These are phyloP conservation scores for Cavia porcellus DNA, from an alignment of 2,113 vertebrate genomes.

Conservation along the genomic window DNA sequence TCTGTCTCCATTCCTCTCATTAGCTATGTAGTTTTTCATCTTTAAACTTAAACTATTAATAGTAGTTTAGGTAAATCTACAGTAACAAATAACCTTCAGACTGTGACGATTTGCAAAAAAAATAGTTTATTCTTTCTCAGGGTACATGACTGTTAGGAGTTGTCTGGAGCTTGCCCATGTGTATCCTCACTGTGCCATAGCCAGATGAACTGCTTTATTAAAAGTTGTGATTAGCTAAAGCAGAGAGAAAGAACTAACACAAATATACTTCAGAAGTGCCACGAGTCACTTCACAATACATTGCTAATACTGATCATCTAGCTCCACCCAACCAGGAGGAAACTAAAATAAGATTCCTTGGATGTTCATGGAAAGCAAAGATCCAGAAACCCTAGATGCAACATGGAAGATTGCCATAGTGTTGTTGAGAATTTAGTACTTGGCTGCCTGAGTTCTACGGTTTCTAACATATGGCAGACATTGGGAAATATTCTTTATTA, in stretches of 20 bases:
- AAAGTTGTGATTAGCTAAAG: background rate
- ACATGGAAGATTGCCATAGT: background rate
- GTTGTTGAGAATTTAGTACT: background rate
- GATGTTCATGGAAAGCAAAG: background rate
- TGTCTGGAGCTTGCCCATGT: background rate
- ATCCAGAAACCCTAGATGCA: background rate
- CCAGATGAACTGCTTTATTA: background rate
- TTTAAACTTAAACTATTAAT: background rate
- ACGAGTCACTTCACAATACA: background rate
- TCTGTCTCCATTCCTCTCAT: background rate
- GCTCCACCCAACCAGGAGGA: background rate
- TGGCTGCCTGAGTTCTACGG: background rate
- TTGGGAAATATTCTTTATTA: background rate
- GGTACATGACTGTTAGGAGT: background rate
- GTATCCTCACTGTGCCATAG: background rate
- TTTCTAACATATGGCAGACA: constrained; percentile 2
- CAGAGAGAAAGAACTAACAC: background rate
- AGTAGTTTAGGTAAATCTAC: background rate
- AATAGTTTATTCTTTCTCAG: background rate
- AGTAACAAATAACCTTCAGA: background rate
- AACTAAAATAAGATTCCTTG: background rate
- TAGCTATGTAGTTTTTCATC: background rate
- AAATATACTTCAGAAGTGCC: background rate
- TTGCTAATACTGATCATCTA: background rate
- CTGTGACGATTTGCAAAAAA: background rate